phyloP scores from a whole-genome alignment of 2,113 vertebrate genomes.

The Amazona guildingii region DNA sequence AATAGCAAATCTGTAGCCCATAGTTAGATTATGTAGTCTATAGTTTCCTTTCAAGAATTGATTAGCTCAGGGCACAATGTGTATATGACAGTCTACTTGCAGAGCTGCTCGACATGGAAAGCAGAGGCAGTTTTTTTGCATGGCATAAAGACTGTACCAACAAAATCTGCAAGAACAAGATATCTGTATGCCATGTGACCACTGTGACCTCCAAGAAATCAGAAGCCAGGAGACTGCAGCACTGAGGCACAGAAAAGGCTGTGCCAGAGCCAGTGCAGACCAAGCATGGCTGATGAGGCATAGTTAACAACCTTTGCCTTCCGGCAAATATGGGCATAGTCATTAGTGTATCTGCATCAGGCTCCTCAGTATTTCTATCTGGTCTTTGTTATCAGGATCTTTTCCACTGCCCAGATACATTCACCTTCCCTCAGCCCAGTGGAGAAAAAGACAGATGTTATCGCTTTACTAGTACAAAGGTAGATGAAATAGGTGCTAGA shows the following conservation, averaged over 20 bases:
- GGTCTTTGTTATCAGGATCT: background rate
- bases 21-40: background rate
- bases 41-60: background rate
- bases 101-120: background rate
- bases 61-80: background rate
- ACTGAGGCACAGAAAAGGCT: background rate
- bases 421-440: background rate
- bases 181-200: background rate
- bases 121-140: background rate
- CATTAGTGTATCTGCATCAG: fast-evolving
- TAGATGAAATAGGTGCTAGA: background rate
- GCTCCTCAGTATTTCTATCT: background rate
- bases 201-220: background rate
- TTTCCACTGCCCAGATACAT: background rate
- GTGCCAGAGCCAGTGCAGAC: background rate
- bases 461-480: fast-evolving
- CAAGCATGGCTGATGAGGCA: background rate
- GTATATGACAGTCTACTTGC: background rate
- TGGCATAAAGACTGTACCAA: background rate
- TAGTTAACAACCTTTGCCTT: too few species aligned
- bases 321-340: background rate
- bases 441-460: background rate
- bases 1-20: background rate
- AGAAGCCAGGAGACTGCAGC: background rate
- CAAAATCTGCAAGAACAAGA: background rate